These are phyloP conservation scores for Zonitis immaculata DNA, from an alignment of 2,888 invertebrate species.

Conservation along the genomic window DNA sequence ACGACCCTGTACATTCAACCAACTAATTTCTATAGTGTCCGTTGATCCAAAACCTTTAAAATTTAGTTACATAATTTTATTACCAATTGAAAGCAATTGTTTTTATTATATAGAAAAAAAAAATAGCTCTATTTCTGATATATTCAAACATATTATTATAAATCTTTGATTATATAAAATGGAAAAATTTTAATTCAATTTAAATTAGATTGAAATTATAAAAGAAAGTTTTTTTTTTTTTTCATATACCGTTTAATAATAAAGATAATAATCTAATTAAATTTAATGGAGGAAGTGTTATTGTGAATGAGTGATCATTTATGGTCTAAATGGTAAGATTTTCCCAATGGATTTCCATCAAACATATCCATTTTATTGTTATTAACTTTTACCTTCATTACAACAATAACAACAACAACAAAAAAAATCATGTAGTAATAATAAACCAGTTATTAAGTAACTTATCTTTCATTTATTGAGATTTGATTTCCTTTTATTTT, in stretches of 20 bases:
- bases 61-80: no score
- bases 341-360: neutral
- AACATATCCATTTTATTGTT: neutral
- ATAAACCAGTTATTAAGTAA: neutral
- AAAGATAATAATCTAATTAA: neutral
- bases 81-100: no score
- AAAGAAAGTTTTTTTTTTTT: constrained; percentile 1
- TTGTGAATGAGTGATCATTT: neutral
- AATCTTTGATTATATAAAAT: no score
- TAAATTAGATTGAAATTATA: neutral
- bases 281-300: neutral
- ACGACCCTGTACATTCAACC: no score
- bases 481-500: neutral
- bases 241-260: neutral
- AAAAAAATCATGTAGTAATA: no score
- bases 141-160: no score
- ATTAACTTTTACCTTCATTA: neutral
- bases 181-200: no score
- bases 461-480: neutral
- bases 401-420: no score
- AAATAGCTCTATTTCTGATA: no score
- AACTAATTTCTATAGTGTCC: no score
- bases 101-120: no score
- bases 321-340: neutral
- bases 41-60: no score